These are phyloP conservation scores for Formica aserva DNA, from an alignment of 2,888 invertebrate genomes.

Conservation along the genomic window DNA sequence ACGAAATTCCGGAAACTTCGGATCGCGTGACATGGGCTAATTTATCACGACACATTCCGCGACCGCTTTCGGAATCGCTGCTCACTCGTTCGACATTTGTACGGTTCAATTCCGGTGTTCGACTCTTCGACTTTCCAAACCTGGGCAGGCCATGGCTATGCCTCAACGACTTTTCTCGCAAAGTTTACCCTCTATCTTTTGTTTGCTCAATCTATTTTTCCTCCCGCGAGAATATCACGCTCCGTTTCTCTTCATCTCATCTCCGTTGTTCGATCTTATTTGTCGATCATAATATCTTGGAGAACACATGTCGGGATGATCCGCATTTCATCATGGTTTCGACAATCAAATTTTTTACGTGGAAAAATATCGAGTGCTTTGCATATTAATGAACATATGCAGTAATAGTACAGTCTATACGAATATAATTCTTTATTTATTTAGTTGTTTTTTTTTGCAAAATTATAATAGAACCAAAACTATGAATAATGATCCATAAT, in stretches of 20 bases:
- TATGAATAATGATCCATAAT: not conserved
- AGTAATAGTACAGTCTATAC: not conserved
- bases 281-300: conserved; percentile 67
- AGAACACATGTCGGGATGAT: conserved; percentile 47
- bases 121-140: conserved; percentile 52
- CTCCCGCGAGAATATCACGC: conserved; percentile 29
- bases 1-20: conserved; percentile 10
- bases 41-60: conserved; percentile 56
- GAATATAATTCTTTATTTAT: not conserved
- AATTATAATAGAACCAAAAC: not conserved
- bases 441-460: not conserved
- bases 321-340: conserved; percentile 27
- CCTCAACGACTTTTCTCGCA: conserved; percentile 34
- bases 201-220: conserved; percentile 58
- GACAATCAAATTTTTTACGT: not conserved
- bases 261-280: conserved; percentile 55
- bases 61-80: conserved; percentile 19
- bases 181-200: conserved; percentile 61
- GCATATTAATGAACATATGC: not conserved
- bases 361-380: not conserved
- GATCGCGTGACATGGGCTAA: conserved; percentile 34
- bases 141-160: not conserved
- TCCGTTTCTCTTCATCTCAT: conserved; percentile 19
- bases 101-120: conserved; percentile 33
- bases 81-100: conserved; percentile 31